Conservation (phyloP, 2,888 invertebrate species). For the Gymnosoma rotundatum region DNA sequence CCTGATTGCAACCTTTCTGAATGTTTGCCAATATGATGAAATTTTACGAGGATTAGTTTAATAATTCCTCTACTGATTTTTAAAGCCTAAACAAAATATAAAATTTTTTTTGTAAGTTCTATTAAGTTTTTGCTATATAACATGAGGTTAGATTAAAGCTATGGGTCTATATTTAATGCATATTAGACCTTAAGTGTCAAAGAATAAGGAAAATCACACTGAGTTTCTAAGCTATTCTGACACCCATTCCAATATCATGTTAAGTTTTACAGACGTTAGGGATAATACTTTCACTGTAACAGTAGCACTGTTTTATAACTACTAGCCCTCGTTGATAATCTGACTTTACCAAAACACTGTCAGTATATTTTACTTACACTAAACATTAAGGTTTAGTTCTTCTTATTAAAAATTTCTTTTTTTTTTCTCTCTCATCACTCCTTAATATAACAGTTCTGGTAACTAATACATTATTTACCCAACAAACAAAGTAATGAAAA, state of each 20-base stretch:
- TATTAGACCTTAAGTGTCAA: no score
- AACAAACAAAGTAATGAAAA: conserved; percentile 51
- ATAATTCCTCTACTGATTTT: neutral
- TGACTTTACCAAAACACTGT: neutral
- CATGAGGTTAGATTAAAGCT: no score
- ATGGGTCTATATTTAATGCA: no score
- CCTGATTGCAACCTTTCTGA: conserved; percentile 56
- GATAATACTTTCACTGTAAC: neutral
- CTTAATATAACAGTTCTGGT: no score
- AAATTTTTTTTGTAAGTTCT: no score
- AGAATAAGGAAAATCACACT: no score
- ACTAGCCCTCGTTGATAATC: neutral
- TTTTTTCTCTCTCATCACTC: neutral
- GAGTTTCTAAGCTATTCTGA: no score
- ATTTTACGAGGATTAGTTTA: conserved; percentile 11
- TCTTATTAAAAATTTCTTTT: neutral
- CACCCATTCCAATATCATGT: neutral
- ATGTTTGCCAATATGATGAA: conserved; percentile 54
- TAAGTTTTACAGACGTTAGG: no score
- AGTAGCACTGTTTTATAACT: neutral
- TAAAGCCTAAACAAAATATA: no score
- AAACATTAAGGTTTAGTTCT: conserved; percentile 41
- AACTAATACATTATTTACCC: conserved; percentile 67
- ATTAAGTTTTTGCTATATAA: no score
- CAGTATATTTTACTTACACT: neutral